Conservation (phyloP, 37 sponge, comb jelly and placozoan genomes). For the Bolinopsis microptera region DNA sequence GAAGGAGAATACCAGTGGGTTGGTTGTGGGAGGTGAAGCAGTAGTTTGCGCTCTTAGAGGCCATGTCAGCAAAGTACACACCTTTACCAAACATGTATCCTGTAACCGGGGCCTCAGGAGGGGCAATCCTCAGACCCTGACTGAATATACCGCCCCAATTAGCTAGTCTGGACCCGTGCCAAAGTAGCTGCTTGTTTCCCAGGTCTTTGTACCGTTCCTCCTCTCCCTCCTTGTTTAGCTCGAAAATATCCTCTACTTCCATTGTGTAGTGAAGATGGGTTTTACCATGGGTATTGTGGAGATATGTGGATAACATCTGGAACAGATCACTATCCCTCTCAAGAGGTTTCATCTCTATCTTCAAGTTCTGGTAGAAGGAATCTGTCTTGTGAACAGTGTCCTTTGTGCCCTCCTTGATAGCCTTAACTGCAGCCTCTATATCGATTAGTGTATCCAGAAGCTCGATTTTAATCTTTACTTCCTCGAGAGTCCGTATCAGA, state of each 20-base stretch:
- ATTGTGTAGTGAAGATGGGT: conserved; percentile 83
- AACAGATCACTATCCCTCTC: conserved; percentile 61
- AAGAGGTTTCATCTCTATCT: conserved; percentile 55
- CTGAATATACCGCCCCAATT: conserved; percentile 98
- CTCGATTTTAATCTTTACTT: conserved; percentile 80
- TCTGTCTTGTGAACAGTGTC: conserved; percentile 59
- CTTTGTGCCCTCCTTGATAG: conserved; percentile 21
- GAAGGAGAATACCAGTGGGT: conserved; percentile 79
- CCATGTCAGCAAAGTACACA: conserved; percentile 98
- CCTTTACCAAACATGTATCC: conserved; percentile 99
- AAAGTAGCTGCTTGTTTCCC: conserved; percentile 92
- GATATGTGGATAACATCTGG: conserved; percentile 77
- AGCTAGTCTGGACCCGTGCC: conserved; percentile 96
- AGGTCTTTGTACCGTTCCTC: conserved; percentile 76
- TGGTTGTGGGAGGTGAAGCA: conserved; percentile 83
- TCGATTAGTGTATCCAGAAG: conserved; percentile 72
- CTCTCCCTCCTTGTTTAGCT: conserved; percentile 74
- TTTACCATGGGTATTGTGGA: conserved; percentile 83
- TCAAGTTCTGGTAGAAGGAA: conserved; percentile 50
- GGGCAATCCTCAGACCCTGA: conserved; percentile 92
- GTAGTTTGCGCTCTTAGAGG: conserved; percentile 97
- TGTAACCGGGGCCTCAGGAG: conserved; percentile 98
- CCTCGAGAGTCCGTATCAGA: conserved; percentile 74
- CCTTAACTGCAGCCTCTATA: conserved; percentile 64
- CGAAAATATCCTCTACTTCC: conserved; percentile 78